Conservation (phyloP, 1,140 invertebrate species). For the Drosophila orosa region DNA sequence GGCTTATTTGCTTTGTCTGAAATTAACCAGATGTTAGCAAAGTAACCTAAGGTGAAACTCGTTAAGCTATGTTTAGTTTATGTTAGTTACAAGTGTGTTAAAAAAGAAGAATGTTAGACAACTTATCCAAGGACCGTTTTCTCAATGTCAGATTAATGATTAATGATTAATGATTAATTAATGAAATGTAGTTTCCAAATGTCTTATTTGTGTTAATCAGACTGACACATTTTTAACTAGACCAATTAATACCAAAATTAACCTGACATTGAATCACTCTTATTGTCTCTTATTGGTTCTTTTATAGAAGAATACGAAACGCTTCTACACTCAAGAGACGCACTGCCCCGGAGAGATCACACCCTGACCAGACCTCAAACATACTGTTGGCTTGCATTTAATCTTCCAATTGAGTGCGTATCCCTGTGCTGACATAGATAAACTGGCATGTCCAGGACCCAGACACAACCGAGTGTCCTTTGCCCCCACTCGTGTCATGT, state of each 20-base stretch:
- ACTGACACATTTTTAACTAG: too few relatives aligned
- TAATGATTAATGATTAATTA: too few relatives aligned
- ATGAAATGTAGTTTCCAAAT: too few relatives aligned
- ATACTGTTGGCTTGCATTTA: constrained; percentile 66
- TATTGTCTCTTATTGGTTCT: neutral
- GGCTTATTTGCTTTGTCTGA: too few relatives aligned
- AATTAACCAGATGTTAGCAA: neutral
- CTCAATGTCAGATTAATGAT: too few relatives aligned
- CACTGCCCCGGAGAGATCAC: constrained; percentile 31
- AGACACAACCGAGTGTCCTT: constrained; percentile 43
- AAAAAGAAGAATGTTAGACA: too few relatives aligned
- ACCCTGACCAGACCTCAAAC: constrained; percentile 23
- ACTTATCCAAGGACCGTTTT: too few relatives aligned
- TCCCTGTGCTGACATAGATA: constrained; percentile 77
- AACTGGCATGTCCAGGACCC: constrained; percentile 67
- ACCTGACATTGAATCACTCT: neutral
- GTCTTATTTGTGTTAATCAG: too few relatives aligned
- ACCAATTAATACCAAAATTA: neutral
- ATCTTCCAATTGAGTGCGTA: constrained; percentile 82
- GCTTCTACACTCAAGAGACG: neutral
- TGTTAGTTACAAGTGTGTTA: neutral
- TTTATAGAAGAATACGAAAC: neutral
- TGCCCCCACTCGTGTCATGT: constrained; percentile 5
- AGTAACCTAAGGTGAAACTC: too few relatives aligned
- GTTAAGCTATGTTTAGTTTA: neutral